Conservation (phyloP, 2,797 vertebrate species). For the Aphelocoma californica region DNA sequence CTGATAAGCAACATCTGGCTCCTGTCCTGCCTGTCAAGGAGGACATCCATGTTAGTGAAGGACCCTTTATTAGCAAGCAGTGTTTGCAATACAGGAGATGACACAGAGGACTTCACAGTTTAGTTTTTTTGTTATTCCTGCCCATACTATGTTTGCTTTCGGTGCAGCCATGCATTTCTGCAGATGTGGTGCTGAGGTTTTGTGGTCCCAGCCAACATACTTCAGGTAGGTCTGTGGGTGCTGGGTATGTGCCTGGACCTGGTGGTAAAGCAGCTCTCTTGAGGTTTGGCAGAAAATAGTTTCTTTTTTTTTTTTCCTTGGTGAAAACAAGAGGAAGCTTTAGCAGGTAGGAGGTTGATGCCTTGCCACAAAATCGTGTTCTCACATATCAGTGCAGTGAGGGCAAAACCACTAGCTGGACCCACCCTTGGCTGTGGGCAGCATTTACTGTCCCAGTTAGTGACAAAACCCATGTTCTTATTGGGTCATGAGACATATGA, state of each 20-base stretch:
- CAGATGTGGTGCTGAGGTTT: not conserved
- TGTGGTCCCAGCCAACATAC: rapidly evolving
- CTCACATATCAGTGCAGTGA: not conserved
- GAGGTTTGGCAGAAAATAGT: slow-evolving; percentile 29
- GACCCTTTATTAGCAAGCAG: not conserved
- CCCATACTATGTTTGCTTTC: rapidly evolving
- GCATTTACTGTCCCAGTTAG: not conserved
- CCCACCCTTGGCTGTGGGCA: not conserved
- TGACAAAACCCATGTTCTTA: not conserved
- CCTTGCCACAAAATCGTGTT: not conserved
- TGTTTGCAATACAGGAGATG: not conserved
- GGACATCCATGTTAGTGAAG: not conserved
- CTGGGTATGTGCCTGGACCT: not conserved
- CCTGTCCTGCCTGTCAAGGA: not conserved
- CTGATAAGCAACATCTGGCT: not conserved
- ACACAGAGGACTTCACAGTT: not conserved
- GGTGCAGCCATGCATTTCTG: not conserved
- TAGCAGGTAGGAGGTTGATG: slow-evolving; percentile 29
- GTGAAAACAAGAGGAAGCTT: slow-evolving; percentile 26
- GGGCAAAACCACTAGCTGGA: not conserved
- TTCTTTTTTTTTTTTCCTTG: not conserved
- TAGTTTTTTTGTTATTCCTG: not conserved
- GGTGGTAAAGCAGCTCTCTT: not conserved
- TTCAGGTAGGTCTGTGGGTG: not conserved
- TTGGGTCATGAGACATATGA: not conserved